These are phyloP conservation scores for Anolis carolinensis DNA, from an alignment of 2,113 vertebrate species.

Conservation along the genomic window DNA sequence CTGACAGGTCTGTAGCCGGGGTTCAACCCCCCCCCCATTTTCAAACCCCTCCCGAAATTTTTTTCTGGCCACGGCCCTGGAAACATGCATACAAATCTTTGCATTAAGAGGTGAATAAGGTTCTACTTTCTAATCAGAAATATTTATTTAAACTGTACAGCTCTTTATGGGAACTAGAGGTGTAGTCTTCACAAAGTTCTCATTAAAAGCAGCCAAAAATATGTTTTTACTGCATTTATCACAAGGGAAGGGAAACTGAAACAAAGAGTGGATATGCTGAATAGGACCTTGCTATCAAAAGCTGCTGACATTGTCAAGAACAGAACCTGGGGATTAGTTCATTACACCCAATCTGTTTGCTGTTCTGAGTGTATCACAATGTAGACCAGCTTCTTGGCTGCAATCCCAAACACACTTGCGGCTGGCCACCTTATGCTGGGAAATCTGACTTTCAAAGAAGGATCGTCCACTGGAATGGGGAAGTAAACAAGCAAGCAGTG, in stretches of 20 bases:
- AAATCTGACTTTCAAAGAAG: not conserved
- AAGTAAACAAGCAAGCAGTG: slow-evolving; percentile 1
- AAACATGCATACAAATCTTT: no score
- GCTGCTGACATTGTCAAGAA: not conserved
- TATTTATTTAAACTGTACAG: not conserved
- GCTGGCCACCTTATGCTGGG: slow-evolving; percentile 1
- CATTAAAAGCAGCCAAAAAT: no score
- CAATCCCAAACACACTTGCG: not conserved
- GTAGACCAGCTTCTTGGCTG: not conserved
- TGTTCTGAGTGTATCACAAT: not conserved
- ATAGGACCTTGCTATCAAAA: not conserved
- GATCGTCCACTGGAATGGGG: slow-evolving; percentile 14
- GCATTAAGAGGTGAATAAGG: not conserved
- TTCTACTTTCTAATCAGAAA: not conserved
- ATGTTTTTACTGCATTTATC: not conserved
- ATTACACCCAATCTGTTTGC: not conserved
- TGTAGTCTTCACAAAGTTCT: not conserved
- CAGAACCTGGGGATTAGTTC: not conserved
- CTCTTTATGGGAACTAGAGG: not conserved
- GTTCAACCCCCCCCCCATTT: no score
- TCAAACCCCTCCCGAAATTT: no score
- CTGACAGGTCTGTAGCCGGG: no score
- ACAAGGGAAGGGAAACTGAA: slow-evolving; percentile 26
- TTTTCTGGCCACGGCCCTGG: no score
- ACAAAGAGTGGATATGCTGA: not conserved